Percentiles rank a stretch among this genome's conserved stretches.
Conservation (phyloP, 2,888 invertebrate species). For the Lasioglossum oenotherae region DNA sequence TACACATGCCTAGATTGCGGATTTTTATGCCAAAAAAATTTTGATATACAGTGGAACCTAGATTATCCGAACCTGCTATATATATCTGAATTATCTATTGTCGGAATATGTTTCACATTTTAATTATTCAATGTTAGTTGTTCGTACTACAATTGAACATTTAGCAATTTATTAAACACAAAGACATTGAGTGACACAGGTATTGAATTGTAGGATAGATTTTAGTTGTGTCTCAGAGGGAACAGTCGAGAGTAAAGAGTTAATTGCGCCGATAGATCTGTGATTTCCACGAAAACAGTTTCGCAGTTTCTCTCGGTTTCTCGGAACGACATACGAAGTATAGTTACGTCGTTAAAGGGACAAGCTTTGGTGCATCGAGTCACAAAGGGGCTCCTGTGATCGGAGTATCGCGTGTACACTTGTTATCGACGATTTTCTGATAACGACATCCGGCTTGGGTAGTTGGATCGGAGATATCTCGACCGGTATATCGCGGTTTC, state of each 20-base stretch:
- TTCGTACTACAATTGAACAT: too few relatives aligned
- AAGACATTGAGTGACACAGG: too few relatives aligned
- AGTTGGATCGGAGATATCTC: neutral
- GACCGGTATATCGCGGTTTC: neutral
- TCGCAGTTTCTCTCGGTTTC: neutral
- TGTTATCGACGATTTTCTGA: conserved; percentile 15
- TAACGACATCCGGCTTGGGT: conserved; percentile 7
- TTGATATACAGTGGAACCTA: too few relatives aligned
- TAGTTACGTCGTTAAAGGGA: neutral
- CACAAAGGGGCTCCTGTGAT: neutral
- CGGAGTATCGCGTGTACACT: neutral
- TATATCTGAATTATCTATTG: too few relatives aligned
- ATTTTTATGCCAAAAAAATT: neutral
- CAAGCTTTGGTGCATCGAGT: neutral
- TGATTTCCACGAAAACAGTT: conserved; percentile 26
- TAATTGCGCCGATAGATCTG: conserved; percentile 31
- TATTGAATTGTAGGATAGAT: too few relatives aligned
- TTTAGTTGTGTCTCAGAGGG: too few relatives aligned
- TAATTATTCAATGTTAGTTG: too few relatives aligned
- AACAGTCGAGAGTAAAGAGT: neutral
- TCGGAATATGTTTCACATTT: too few relatives aligned
- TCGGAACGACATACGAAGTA: neutral
- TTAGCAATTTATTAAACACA: too few relatives aligned
- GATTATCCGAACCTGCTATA: too few relatives aligned
- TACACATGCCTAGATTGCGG: neutral